Evolutionary conservation across 2,888 invertebrate genomes (phyloP), one percentile per base, ranked within the genome.

Genomic region (Lasioglossum marginatum): DNA sequence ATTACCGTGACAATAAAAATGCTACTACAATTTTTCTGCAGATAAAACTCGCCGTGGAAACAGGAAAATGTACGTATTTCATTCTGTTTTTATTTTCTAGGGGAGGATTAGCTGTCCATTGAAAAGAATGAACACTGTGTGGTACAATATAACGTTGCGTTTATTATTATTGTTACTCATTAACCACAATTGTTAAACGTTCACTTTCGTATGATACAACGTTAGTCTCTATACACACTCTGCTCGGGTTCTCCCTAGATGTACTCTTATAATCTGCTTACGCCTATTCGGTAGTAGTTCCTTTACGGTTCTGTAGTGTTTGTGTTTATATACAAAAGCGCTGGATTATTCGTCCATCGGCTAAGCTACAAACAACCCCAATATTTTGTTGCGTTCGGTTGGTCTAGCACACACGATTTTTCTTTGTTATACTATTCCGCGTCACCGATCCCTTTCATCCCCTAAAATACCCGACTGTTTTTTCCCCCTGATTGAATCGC

Each of bases 91-190:
- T 16, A 45, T 45, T 45, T 45, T 4, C 4, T 16, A 34, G 14
- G 16, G 31, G 31, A 66, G 37, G 63, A 37, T 1, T 14, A 23
- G 77, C 37, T 37, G 60, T 16, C 81, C 4, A 10, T 6, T 71
- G 70, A 10, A 74, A 45, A 27, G 6, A 77, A 74, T 66, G 57
- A 71, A 45, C n/a, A 78, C 73, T 31, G 71, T 81, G 77, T 82
- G 77, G 85, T 94, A 94, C 93, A 94, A 94, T 94, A 94, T 94
- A 94, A 94, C 93, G 89, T 92, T 92, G 93, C 93, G 91, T 94
- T 94, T 94, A 94, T 94, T 94, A 94, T 94, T 92, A 93, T 91
- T 89, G 88, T 93, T 92, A 92, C 91, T 93, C 91, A 88, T 94
- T 92, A 94, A 94, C 93, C 93, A 93, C 92, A 92, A 92, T 93